Evolutionary conservation across 2,797 vertebrate species (phyloP).

Genomic region (Anguilla marmorata): DNA sequence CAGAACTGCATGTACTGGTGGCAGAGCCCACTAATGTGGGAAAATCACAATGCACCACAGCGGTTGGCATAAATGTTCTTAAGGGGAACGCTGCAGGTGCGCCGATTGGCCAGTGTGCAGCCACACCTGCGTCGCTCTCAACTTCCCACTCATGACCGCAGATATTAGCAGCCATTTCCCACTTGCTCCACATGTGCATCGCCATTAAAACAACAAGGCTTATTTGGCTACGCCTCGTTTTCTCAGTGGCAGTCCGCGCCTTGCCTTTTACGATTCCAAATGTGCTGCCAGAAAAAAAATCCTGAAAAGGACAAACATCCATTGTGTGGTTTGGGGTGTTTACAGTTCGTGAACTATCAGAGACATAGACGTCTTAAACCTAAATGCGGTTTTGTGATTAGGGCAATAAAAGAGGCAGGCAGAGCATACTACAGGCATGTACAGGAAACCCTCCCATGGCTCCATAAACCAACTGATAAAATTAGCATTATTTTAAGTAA

Average conservation of each 20-base stretch:
- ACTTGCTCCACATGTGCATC: neutral
- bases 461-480: neutral
- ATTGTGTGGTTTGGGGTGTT: neutral
- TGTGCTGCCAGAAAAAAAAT: neutral
- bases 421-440: neutral
- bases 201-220: no score
- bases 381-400: neutral
- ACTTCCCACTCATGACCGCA: neutral
- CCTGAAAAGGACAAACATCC: neutral
- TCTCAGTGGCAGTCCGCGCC: neutral
- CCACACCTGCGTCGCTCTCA: no score
- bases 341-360: neutral
- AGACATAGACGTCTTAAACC: neutral
- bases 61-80: neutral
- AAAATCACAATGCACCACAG: neutral
- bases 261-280: neutral
- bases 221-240: neutral
- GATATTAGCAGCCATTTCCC: neutral
- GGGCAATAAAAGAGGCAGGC: neutral
- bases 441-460: neutral
- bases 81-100: neutral
- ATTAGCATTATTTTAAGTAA: neutral
- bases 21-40: neutral
- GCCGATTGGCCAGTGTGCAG: neutral
- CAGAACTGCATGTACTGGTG: neutral